Percentiles rank a stretch among this genome's conserved stretches.
These are phyloP conservation scores for Geopemphigus sp. DNA, from an alignment of 1,140 invertebrate species.

Conservation along the genomic window DNA sequence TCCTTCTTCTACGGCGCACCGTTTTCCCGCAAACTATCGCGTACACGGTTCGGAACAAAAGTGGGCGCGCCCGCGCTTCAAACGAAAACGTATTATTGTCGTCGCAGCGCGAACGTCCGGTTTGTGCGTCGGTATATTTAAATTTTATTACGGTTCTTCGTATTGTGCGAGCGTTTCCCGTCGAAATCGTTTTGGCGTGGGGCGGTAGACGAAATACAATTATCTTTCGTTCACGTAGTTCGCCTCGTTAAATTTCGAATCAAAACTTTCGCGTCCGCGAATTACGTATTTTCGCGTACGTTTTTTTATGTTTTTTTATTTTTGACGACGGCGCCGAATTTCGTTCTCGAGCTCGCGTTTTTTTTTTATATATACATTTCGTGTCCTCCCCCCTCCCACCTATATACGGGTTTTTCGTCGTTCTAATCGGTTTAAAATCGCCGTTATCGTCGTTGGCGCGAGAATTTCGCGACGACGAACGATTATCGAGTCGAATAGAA, in stretches of 20 bases:
- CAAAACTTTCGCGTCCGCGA: neutral
- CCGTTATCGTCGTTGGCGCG: too few relatives aligned
- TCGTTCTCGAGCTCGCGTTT: too few relatives aligned
- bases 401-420: too few relatives aligned
- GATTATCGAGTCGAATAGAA: too few relatives aligned
- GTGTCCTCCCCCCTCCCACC: too few relatives aligned
- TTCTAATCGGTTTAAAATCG: too few relatives aligned
- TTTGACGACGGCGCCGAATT: too few relatives aligned
- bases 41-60: neutral
- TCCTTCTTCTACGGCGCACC: neutral
- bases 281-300: too few relatives aligned
- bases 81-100: constrained; percentile 22
- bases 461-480: too few relatives aligned
- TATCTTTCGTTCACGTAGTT: neutral
- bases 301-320: too few relatives aligned
- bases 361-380: neutral
- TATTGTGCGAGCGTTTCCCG: neutral
- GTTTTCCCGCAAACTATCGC: neutral
- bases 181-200: neutral
- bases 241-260: neutral
- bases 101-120: constrained; percentile 3
- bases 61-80: neutral
- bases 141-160: constrained; percentile 25
- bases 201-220: neutral
- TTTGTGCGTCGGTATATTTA: constrained; percentile 18